Conservation (phyloP, 1,140 invertebrate genomes). For the Goniozus legneri region DNA sequence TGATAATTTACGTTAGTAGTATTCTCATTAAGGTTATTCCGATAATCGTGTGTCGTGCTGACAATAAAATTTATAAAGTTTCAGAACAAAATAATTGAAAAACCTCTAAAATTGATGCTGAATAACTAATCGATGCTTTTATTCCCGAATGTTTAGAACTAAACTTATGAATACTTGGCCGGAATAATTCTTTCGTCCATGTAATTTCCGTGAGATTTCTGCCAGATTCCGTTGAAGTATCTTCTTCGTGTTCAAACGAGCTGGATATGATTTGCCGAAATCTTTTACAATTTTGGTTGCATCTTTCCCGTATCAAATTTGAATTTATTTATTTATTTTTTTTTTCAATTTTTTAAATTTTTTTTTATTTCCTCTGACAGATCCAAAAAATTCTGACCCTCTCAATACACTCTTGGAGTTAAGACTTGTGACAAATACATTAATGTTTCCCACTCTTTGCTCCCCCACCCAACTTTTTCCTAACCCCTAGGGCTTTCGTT, state of each 20-base stretch:
- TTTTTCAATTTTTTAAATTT: too few relatives aligned
- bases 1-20: background rate
- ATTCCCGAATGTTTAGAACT: conserved; percentile 2
- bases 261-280: conserved; percentile 6
- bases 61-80: conserved; percentile 11
- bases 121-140: conserved; percentile 6
- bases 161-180: conserved; percentile 12
- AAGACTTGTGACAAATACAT: too few relatives aligned
- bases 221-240: background rate
- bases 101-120: conserved; percentile 3
- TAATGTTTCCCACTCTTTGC: too few relatives aligned
- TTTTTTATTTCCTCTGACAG: too few relatives aligned
- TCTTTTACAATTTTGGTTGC: conserved; percentile 10
- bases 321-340: conserved; percentile 13
- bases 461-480: too few relatives aligned
- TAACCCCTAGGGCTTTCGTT: too few relatives aligned
- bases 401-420: too few relatives aligned
- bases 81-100: conserved; percentile 14
- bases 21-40: conserved; percentile 1
- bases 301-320: conserved; percentile 14
- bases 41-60: conserved; percentile 7
- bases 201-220: background rate
- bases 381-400: too few relatives aligned
- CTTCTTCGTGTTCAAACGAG: conserved; percentile 5
- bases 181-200: conserved; percentile 4